A percentile compares a stretch with the other conserved stretches of the same genome.
These are phyloP conservation scores for Drosophila koepferae DNA, from an alignment of 2,888 invertebrate genomes.

Conservation along the genomic window DNA sequence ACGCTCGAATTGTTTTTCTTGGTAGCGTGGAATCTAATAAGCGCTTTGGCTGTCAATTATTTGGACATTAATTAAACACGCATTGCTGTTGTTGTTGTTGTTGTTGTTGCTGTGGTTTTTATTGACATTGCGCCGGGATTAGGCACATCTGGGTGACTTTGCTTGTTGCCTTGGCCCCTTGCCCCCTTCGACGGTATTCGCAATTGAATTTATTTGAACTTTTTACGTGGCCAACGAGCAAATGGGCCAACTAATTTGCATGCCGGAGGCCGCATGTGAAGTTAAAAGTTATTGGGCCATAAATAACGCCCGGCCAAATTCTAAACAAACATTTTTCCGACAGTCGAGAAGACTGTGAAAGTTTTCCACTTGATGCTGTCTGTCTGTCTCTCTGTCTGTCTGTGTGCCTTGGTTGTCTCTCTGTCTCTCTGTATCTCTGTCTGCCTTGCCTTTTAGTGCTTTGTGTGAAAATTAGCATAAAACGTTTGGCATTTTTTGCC, in stretches of 20 bases:
- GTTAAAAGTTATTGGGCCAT: slow-evolving; percentile 81
- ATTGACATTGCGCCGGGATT: slow-evolving; percentile 32
- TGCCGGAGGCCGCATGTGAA: slow-evolving; percentile 72
- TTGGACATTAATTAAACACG: slow-evolving; percentile 68
- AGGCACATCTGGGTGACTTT: neutral
- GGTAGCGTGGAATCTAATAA: slow-evolving; percentile 4
- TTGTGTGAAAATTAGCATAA: slow-evolving; percentile 72
- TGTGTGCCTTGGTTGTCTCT: neutral
- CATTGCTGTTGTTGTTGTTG: slow-evolving; percentile 5
- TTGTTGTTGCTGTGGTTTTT: slow-evolving; percentile 10
- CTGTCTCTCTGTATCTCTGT: slow-evolving; percentile 9
- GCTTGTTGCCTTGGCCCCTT: neutral
- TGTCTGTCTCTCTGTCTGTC: neutral
- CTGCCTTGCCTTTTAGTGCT: slow-evolving; percentile 22
- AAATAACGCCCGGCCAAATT: slow-evolving; percentile 77
- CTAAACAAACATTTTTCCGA: slow-evolving; percentile 74
- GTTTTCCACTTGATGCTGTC: slow-evolving; percentile 67
- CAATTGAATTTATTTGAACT: slow-evolving; percentile 54
- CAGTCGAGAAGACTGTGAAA: slow-evolving; percentile 60
- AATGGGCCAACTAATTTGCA: slow-evolving; percentile 71
- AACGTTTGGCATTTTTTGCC: slow-evolving; percentile 62
- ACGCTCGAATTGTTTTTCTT: slow-evolving; percentile 3
- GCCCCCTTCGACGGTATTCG: neutral
- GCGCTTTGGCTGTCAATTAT: slow-evolving; percentile 57
- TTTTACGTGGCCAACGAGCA: slow-evolving; percentile 33